Evolutionary conservation across 2,888 invertebrate genomes (phyloP), one percentile per base, ranked within the genome.

Genomic region (Ophion obscuratus): DNA sequence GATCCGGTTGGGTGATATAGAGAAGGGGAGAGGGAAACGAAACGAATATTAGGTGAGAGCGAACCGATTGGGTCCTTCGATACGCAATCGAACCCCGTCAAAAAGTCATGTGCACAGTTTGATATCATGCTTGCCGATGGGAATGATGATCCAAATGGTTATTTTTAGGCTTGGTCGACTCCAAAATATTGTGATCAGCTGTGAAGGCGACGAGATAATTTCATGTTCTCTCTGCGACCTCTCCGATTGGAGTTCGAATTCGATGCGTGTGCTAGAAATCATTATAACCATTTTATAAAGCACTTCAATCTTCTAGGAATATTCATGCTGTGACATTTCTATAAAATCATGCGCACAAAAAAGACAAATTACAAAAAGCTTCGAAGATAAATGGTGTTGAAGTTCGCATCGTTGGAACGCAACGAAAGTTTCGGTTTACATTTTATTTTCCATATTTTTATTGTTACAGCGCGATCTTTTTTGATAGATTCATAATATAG

Each of bases 111-210:
- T 76, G 81, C 80, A 86, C 81, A 47, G 80, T 78, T 77, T 84
- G 81, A 85, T 87, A 81, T 86, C 78, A 83, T 71, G 76, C 80
- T 75, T 40, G 71, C 71, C 59, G 78, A 44, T 66, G 75, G 70
- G 81, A 67, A 87, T 87, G 85, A 88, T 89, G 84, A 88, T 87
- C 75, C 81, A 80, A 75, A 83, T 40, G 40, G 83, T 81, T 77
- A 83, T 85, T 84, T 85, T 83, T 81, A 77, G 76, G 81, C 76
- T 67, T 70, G 74, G 83, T 81, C 79, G 79, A 71, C 84, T 83
- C 74, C 86, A 77, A 77, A 85, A 88, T 88, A 87, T 85, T 85
- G 75, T 82, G 84, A 86, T 87, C 84, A 85, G 75, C 83, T 86
- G 77, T 77, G 84, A 87, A 89, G 83, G 80, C 83, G 66, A 86